Percentiles rank a stretch among this genome's conserved stretches.
These are phyloP conservation scores for Bostrychus sinensis DNA, from an alignment of 2,113 vertebrate species.

Conservation along the genomic window DNA sequence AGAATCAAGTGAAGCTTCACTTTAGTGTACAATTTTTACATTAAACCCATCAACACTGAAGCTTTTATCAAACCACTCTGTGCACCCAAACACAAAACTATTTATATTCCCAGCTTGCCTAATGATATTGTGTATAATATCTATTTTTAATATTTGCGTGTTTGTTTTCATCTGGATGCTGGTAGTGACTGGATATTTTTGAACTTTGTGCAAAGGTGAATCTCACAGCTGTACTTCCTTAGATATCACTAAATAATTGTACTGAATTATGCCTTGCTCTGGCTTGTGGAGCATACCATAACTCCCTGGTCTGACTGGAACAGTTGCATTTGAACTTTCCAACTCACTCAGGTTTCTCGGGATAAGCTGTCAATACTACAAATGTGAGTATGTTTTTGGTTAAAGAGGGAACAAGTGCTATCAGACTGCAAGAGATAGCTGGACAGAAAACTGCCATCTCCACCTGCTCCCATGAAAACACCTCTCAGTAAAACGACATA, in stretches of 20 bases:
- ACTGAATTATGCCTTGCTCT: constrained; percentile 10
- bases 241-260: constrained; percentile 15
- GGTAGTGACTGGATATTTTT: constrained; percentile 44
- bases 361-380: constrained; percentile 54
- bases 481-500: not conserved
- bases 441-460: constrained; percentile 7
- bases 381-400: not conserved
- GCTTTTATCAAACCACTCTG: constrained; percentile 33
- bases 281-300: constrained; percentile 14
- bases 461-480: not conserved
- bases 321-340: constrained; percentile 34
- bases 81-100: constrained; percentile 49
- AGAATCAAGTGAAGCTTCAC: not conserved
- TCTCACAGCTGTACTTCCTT: constrained; percentile 17
- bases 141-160: constrained; percentile 69
- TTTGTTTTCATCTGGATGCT: constrained; percentile 37
- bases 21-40: constrained; percentile 36
- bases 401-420: not conserved
- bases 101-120: constrained; percentile 58
- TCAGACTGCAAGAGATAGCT: constrained; percentile 7
- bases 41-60: constrained; percentile 45
- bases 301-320: constrained; percentile 54
- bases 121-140: constrained; percentile 58
- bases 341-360: constrained; percentile 63
- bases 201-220: constrained; percentile 17